Base-by-base conservation (phyloP, 1,140 invertebrate species). In the Rhyzopertha dominica region DNA sequence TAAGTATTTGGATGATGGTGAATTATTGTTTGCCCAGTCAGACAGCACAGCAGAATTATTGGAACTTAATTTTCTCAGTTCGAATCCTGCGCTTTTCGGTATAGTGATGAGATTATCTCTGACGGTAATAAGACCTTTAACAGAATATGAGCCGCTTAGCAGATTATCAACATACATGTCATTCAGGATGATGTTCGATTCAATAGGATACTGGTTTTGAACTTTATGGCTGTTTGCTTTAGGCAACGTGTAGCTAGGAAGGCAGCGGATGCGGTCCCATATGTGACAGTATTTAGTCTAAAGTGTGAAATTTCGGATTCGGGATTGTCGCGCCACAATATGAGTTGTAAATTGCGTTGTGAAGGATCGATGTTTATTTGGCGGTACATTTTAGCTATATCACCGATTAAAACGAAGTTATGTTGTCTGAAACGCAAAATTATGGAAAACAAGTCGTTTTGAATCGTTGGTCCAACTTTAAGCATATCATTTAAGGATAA, bases 311-410 rank as follows among this genome's bases (percentile, higher is more conserved):
- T 31, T 5, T 32, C 24, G 13, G 34, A 8, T n/a, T 51, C 36
- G 16, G 20, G 3, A 25, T 40, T 20, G 5, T 34, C 22, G 25
- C 62, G 32, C 67, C 71, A 73, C 4, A 73, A 31, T 20, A 73
- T 71, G 22, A 57, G 49, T 45, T 72, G 66, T 35, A 58, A 63
- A 17, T 62, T 4, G 35, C 19, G 50, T 31, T 36, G 44, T 35
- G 12, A 19, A 9, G 22, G 35, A 30, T 18, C 43, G 26, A 46
- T 9, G 23, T 36, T 35, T 30, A 56, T 42, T 38, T 51, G 44
- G 9, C 43, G 40, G 23, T 43, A 55, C 49, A 55, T 55, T 29
- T 52, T 48, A 35, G 23, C 40, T 1, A 56, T 48, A 38, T 56
- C 54, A 14, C 43, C 48, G 10, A 30, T 16, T 22, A 22, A 3